Base-by-base conservation (phyloP, 1,140 invertebrate genomes). In the Zaprionus davidi region DNA sequence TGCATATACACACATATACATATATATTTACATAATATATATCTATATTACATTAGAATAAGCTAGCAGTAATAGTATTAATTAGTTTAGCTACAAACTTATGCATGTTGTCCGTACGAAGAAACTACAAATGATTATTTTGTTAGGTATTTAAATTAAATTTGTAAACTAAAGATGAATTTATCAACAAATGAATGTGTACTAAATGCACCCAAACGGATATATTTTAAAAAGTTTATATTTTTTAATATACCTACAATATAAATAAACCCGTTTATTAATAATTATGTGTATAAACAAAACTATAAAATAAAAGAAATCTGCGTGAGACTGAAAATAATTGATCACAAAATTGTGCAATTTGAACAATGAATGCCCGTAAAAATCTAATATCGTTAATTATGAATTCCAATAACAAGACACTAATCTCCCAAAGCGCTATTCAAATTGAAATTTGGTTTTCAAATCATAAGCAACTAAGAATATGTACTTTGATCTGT, bases 151-250 rank as follows among this genome's bases (percentile, higher is more conserved):
- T 71, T 87, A 83, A 88, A 78, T 75, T 55, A 64, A 80, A 70
- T 34, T 86, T 77, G 87, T 88, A 88, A 82, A 71, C 87, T 75
- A 78, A 79, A 83, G 76, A 88, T 88, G 83, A 86, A 86, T 83
- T 86, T 88, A 88, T 83, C 80, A 69, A 17, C 2, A 46, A 83
- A 77, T 78, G 88, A 88, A 78, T 69, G 79, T 83, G 73, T 86
- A 86, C 84, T 87, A 88, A 87, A 72, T 57, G 28, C 67, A 60
- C 57, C 68, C 68, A 49, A 60, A 69, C 20, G 55, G 62, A 80
- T 60, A 82, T 82, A 86, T 86, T 86, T 86, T 69, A 83, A 83
- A 86, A 86, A 71, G 70, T 70, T 80, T 86, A 80, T 88, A 86
- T 88, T 83, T 86, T 88, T 80, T 72, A 76, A 76, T 46, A 76